Evolutionary conservation across 2,888 invertebrate species (phyloP).

Genomic region (Cephus spinipes): DNA sequence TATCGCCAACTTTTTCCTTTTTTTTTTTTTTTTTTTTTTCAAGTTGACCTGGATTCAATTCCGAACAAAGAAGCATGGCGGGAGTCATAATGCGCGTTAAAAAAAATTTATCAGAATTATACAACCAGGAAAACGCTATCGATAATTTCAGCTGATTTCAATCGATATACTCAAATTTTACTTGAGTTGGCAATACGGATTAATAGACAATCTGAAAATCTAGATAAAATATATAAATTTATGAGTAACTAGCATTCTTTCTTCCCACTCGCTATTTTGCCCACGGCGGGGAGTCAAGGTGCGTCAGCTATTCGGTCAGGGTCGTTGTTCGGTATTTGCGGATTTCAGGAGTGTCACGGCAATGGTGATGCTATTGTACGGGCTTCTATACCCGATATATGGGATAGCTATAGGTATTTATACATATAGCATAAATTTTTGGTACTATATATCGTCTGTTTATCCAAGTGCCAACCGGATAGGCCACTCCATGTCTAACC

Average conservation of each 20-base stretch:
- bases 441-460: not conserved
- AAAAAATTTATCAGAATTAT: not conserved
- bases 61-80: not conserved
- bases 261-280: not conserved
- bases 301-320: not conserved
- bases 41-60: not conserved
- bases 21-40: not conserved
- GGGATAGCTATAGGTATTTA: not conserved
- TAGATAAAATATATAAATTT: not conserved
- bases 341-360: not conserved
- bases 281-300: not conserved
- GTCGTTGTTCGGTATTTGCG: not conserved
- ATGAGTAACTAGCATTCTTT: not conserved
- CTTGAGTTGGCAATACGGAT: not conserved
- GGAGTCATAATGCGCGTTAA: not conserved
- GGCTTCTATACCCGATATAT: not conserved
- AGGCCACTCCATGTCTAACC: not conserved
- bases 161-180: not conserved
- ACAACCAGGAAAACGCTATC: too few species aligned
- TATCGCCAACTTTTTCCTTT: not conserved
- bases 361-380: not conserved
- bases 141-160: too few species aligned
- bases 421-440: not conserved
- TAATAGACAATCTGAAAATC: too few species aligned
- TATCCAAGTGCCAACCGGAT: not conserved